Base-by-base conservation (phyloP, 64 coral and sea anemone genomes). In the Trachythela sp. region DNA sequence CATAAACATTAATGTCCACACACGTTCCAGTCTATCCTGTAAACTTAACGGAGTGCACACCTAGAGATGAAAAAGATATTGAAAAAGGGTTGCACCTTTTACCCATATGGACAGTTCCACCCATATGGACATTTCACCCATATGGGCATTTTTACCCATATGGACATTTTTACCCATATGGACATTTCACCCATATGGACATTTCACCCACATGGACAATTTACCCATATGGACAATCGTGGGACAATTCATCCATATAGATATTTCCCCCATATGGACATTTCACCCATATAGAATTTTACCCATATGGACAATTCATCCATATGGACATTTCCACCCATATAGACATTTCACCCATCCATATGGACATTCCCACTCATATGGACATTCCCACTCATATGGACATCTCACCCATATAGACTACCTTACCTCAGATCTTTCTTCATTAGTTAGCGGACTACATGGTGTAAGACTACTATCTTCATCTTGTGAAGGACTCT, bases 1-100 rank as follows among this genome's bases (percentile, higher is more conserved):
- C 95, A 94, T 99, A 85, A 91, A 93, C 8, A 99, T 68, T 24
- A 94, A 76, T 9, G 93, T 93, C 95, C 95, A 99, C 4, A 99
- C 26, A 20, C 93, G 87, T 34, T 99, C 95, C 32, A 99, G 59
- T 29, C 95, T 87, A 32, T 99, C 95, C 71, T 99, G 95, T 40
- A 71, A 35, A 80, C 3, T 70, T 9, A 87, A 89, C 15, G 86
- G 18, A 4, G 87, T 58, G 24, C 24, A 34, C 49, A 33, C 85
- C 95, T 97, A 71, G 4, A n/a, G 40, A 88, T 20, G 88, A 70
- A 27, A 48, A 56, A 85, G 32, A n/a, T 29, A 30, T 29, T 38
- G 29, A 24, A 48, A 10, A 17, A 49, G 1, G 42, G 4, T 4
- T 45, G 42, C 42, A 45, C 48, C 29, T 39, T 8, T 13, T 37